Conservation (phyloP, 2,113 vertebrate species). For the Pipa parva region DNA sequence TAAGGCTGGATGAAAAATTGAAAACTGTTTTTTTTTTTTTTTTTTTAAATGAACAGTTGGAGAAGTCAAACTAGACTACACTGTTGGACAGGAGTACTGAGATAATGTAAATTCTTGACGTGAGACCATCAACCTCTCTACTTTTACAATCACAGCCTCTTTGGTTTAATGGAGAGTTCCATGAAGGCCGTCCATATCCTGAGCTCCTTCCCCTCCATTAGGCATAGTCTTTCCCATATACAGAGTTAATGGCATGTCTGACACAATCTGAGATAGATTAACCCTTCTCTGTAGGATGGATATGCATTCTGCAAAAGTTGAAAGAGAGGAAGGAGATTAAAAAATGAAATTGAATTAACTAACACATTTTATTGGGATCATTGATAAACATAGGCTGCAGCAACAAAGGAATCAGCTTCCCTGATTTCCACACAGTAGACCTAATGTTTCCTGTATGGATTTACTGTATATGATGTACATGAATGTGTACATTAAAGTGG, state of each 20-base stretch:
- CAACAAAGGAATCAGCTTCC: too few relatives aligned
- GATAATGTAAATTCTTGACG: conserved; percentile 26
- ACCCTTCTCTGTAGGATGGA: background rate
- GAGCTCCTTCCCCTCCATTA: background rate
- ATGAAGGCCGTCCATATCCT: background rate
- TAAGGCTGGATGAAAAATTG: conserved; percentile 57
- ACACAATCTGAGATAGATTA: background rate
- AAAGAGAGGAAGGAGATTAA: too few relatives aligned
- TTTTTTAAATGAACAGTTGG: conserved; percentile 52
- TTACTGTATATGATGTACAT: too few relatives aligned
- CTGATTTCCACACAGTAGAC: too few relatives aligned
- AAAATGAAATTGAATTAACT: too few relatives aligned
- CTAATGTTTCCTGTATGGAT: too few relatives aligned
- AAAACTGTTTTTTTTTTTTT: conserved; percentile 49
- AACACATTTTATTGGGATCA: too few relatives aligned
- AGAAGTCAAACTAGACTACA: conserved; percentile 44
- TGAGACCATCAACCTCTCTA: conserved; percentile 1
- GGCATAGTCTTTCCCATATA: background rate
- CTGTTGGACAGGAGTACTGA: conserved; percentile 25
- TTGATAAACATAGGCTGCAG: too few relatives aligned
- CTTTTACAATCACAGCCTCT: background rate
- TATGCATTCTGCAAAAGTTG: too few relatives aligned
- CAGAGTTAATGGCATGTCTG: background rate
- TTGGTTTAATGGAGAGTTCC: conserved; percentile 17
- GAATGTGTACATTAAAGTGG: too few relatives aligned